Percentiles rank a stretch among this genome's conserved stretches.
Conservation (phyloP, 2,888 invertebrate species). For the Sericinus montela region DNA sequence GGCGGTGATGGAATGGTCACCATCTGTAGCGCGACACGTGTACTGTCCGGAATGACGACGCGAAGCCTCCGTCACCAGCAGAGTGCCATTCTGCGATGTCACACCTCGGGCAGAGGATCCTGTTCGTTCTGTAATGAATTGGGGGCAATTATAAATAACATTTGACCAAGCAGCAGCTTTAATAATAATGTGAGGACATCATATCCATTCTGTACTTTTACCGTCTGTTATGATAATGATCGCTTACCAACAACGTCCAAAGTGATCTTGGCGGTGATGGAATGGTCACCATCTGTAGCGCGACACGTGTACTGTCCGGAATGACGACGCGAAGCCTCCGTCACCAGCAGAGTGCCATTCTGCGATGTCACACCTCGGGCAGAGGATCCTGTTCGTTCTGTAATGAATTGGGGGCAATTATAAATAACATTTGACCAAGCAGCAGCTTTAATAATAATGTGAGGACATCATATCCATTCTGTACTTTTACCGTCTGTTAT, state of each 20-base stretch:
- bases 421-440: no score
- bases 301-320: conserved; percentile 92
- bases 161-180: no score
- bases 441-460: no score
- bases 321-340: conserved; percentile 86
- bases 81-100: conserved; percentile 90
- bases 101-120: conserved; percentile 85
- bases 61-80: conserved; percentile 88
- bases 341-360: conserved; percentile 92
- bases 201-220: no score
- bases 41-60: conserved; percentile 90
- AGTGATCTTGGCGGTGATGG: conserved; percentile 89
- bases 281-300: conserved; percentile 87
- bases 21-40: conserved; percentile 89
- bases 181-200: no score
- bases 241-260: conserved; percentile 89
- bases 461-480: no score
- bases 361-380: conserved; percentile 87
- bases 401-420: conserved; percentile 10
- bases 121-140: conserved; percentile 66
- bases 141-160: no score
- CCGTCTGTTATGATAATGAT: no score
- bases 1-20: conserved; percentile 88
- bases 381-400: conserved; percentile 82
- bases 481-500: no score